Conservation (phyloP, 1,140 invertebrate species). For the Drosophila virilis region DNA sequence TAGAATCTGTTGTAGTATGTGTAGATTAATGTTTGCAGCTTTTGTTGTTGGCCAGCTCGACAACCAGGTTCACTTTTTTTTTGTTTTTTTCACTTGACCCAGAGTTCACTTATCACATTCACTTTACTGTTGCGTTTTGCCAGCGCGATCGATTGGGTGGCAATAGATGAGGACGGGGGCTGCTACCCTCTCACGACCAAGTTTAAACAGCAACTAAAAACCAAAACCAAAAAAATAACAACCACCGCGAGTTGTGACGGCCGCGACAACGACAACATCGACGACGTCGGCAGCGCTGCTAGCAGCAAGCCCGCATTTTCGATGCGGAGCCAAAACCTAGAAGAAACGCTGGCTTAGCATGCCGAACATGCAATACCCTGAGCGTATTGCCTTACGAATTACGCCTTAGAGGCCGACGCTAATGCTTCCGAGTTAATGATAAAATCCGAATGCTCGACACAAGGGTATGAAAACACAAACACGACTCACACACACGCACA, state of each 20-base stretch:
- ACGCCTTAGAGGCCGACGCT: not conserved
- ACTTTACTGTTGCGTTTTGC: conserved; percentile 26
- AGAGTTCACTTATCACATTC: conserved; percentile 47
- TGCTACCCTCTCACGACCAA: conserved; percentile 84
- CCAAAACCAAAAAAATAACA: conserved; percentile 79
- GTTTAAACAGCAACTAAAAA: conserved; percentile 83
- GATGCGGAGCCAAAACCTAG: conserved; percentile 48
- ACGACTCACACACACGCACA: conserved; percentile 44
- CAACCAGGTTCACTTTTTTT: conserved; percentile 22
- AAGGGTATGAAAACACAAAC: conserved; percentile 47
- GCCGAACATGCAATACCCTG: conserved; percentile 14
- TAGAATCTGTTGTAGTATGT: conserved; percentile 56
- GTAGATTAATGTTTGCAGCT: conserved; percentile 38
- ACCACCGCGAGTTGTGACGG: conserved; percentile 67
- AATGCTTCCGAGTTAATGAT: too few species aligned
- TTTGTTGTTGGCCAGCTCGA: conserved; percentile 30
- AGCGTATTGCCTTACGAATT: not conserved
- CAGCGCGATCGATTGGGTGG: conserved; percentile 39
- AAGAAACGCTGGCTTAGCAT: conserved; percentile 11
- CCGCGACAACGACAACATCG: conserved; percentile 47
- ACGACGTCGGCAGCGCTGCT: conserved; percentile 60
- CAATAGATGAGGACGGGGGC: conserved; percentile 41
- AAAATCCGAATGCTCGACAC: not conserved
- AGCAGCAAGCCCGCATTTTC: conserved; percentile 74
- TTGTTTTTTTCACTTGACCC: conserved; percentile 17